Conservation (phyloP, 2,113 vertebrate species). For the Hippocampus zosterae region DNA sequence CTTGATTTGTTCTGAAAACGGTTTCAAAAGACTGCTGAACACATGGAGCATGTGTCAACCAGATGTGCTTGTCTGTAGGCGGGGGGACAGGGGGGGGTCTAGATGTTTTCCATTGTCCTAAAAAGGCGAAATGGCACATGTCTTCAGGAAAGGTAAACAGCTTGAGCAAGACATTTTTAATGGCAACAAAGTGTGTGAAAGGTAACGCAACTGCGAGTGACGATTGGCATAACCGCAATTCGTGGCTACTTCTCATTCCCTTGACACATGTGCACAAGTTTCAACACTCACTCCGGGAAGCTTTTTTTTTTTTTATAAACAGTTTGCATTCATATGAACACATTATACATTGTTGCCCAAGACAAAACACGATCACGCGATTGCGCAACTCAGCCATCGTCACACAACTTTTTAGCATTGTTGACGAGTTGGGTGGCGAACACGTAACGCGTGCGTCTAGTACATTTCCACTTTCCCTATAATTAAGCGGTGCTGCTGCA, state of each 20-base stretch:
- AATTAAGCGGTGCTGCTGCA: conserved; percentile 15
- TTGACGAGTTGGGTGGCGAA: background rate
- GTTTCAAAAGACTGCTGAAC: conserved; percentile 17
- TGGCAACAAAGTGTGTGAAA: background rate
- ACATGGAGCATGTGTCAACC: conserved; percentile 19
- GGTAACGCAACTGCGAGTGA: conserved; percentile 6
- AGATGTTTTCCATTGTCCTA: conserved; percentile 38
- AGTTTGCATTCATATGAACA: background rate
- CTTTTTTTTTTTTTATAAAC: background rate
- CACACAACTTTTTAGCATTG: background rate
- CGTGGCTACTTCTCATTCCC: rapidly evolving
- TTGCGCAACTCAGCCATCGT: background rate
- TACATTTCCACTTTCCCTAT: conserved; percentile 25
- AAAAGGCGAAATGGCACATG: background rate
- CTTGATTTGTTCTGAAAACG: background rate
- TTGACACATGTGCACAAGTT: background rate
- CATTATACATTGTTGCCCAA: background rate
- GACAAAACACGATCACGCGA: background rate
- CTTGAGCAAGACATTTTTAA: background rate
- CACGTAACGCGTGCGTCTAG: background rate
- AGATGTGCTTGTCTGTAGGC: conserved; percentile 39
- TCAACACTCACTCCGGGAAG: background rate
- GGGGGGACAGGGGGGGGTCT: background rate
- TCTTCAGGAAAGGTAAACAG: background rate
- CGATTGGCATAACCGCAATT: background rate